phyloP scores from a whole-genome alignment of 2,797 vertebrate species.

The Myioborus melanocephalus region DNA sequence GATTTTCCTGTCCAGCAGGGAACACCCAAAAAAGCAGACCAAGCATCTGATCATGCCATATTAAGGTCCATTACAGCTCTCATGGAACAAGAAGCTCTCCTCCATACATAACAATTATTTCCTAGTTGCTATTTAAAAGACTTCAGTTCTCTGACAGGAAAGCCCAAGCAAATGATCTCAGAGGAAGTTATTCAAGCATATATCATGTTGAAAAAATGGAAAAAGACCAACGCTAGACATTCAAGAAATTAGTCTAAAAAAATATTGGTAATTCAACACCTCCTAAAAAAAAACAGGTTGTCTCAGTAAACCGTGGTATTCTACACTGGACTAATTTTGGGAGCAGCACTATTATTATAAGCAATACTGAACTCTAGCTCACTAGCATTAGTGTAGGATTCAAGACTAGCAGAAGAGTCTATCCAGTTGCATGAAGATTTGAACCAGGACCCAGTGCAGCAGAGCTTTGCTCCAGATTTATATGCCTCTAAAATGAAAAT shows the following conservation, averaged over 20 bases:
- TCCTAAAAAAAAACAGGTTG: background rate
- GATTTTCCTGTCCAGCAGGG: background rate
- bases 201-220: background rate
- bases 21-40: background rate
- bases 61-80: background rate
- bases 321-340: background rate
- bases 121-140: background rate
- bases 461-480: background rate
- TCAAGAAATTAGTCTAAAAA: background rate
- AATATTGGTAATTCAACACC: background rate
- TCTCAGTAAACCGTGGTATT: background rate
- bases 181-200: background rate
- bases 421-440: background rate
- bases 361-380: background rate
- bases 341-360: background rate
- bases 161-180: background rate
- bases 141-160: background rate
- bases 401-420: background rate
- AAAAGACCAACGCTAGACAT: background rate
- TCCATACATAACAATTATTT: background rate
- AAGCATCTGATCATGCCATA: background rate
- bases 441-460: background rate
- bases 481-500: background rate
- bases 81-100: rapidly evolving
- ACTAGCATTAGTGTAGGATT: background rate